Evolutionary conservation across 1,140 invertebrate genomes (phyloP).

Genomic region (Trachymyrmex cornetzi): DNA sequence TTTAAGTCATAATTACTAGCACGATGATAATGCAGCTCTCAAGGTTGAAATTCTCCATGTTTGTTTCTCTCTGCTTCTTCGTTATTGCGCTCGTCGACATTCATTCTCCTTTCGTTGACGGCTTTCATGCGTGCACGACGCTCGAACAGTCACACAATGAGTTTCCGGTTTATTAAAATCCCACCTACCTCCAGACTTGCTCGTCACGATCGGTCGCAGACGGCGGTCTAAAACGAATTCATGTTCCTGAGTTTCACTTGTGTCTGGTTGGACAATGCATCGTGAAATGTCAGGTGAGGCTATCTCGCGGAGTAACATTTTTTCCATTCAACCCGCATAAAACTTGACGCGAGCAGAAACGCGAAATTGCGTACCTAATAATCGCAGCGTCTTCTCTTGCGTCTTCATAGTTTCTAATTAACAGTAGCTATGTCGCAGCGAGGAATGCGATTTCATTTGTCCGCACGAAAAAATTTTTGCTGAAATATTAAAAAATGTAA

Average conservation of each 20-base stretch:
- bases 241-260: conserved; percentile 16
- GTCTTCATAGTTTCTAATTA: conserved; percentile 11
- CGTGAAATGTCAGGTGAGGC: conserved; percentile 53
- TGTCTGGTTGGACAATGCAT: conserved; percentile 45
- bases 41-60: conserved; percentile 64
- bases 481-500: no score
- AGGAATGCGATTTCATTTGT: neutral
- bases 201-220: conserved; percentile 62
- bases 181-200: conserved; percentile 29
- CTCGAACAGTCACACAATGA: conserved; percentile 70
- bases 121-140: conserved; percentile 27
- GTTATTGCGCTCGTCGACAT: conserved; percentile 54
- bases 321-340: neutral
- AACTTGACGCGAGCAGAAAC: neutral
- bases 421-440: neutral
- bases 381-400: neutral
- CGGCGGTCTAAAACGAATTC: conserved; percentile 54
- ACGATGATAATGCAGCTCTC: conserved; percentile 79
- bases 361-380: conserved; percentile 3
- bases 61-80: conserved; percentile 61
- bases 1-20: conserved; percentile 78
- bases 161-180: conserved; percentile 79
- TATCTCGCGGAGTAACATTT: conserved; percentile 22
- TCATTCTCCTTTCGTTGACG: conserved; percentile 52
- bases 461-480: no score